Evolutionary conservation across 1,140 invertebrate genomes (phyloP).

Genomic region (Drosophila mayri): DNA sequence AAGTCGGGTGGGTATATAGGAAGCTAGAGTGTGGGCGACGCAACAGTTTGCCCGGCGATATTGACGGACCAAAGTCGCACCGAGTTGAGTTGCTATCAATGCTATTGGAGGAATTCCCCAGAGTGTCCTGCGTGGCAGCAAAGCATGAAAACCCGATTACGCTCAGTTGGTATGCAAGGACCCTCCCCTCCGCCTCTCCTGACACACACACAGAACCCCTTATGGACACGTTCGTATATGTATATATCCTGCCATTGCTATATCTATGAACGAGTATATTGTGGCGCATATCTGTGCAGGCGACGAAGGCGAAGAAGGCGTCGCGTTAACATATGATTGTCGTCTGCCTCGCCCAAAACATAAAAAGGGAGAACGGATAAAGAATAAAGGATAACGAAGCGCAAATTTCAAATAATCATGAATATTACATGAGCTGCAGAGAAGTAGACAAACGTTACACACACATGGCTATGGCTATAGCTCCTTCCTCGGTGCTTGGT

Average conservation of each 20-base stretch:
- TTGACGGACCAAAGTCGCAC: conserved; percentile 58
- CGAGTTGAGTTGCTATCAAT: conserved; percentile 68
- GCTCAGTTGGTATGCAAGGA: conserved; percentile 71
- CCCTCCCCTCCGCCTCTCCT: background rate
- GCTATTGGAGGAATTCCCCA: conserved; percentile 66
- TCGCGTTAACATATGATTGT: conserved; percentile 79
- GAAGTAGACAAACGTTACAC: conserved; percentile 69
- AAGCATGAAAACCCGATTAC: conserved; percentile 71
- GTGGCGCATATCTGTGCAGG: conserved; percentile 61
- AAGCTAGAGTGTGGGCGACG: conserved; percentile 18
- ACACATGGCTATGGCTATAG: conserved; percentile 23
- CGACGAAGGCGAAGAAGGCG: conserved; percentile 47
- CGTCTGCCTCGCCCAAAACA: conserved; percentile 67
- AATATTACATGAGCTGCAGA: conserved; percentile 79
- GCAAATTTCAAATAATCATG: conserved; percentile 83
- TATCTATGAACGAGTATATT: background rate
- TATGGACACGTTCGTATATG: conserved; percentile 11
- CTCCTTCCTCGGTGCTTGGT: conserved; percentile 6
- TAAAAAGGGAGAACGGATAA: conserved; percentile 78
- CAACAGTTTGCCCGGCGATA: conserved; percentile 66
- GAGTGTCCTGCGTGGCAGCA: conserved; percentile 46
- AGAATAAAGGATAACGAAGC: conserved; percentile 79
- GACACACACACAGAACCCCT: background rate
- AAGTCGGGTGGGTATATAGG: conserved; percentile 22
- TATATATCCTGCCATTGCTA: conserved; percentile 1